Percentiles rank a stretch among this genome's conserved stretches.
phyloP scores from a whole-genome alignment of 2,113 vertebrate genomes.

The Pedetes capensis region DNA sequence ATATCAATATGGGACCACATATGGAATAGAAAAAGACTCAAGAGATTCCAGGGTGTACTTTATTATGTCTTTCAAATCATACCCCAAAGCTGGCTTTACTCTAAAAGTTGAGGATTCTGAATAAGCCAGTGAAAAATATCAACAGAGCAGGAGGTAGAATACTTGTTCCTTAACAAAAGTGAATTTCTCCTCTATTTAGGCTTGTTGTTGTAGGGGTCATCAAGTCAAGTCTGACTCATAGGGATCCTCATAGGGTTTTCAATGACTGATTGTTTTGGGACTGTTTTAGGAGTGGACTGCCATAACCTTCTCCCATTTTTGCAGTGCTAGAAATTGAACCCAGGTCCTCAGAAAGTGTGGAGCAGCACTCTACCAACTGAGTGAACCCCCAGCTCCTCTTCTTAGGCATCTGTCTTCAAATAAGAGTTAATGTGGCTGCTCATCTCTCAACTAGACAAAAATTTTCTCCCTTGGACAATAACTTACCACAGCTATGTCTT shows the following conservation, averaged over 20 bases:
- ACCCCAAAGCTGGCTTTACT: neutral
- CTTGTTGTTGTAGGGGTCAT: no score
- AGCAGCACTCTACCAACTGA: no score
- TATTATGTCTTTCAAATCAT: neutral
- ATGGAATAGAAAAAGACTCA: neutral
- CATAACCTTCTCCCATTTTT: no score
- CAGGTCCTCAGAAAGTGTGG: no score
- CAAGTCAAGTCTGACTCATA: no score
- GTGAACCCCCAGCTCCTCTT: no score
- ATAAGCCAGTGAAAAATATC: neutral
- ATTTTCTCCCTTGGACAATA: neutral
- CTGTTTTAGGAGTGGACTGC: no score
- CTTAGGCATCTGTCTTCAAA: neutral
- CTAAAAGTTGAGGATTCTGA: neutral
- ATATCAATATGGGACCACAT: neutral
- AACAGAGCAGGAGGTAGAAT: neutral
- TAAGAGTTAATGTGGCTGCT: neutral
- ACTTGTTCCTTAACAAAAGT: neutral
- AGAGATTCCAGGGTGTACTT: neutral
- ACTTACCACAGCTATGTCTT: neutral
- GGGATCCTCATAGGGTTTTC: no score
- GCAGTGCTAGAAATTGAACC: no score
- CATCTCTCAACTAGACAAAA: neutral
- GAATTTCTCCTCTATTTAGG: neutral
- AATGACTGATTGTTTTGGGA: no score